Percentiles rank a stretch among this genome's conserved stretches.
Conservation (phyloP, 2,113 vertebrate genomes). For the Lates calcarifer region DNA sequence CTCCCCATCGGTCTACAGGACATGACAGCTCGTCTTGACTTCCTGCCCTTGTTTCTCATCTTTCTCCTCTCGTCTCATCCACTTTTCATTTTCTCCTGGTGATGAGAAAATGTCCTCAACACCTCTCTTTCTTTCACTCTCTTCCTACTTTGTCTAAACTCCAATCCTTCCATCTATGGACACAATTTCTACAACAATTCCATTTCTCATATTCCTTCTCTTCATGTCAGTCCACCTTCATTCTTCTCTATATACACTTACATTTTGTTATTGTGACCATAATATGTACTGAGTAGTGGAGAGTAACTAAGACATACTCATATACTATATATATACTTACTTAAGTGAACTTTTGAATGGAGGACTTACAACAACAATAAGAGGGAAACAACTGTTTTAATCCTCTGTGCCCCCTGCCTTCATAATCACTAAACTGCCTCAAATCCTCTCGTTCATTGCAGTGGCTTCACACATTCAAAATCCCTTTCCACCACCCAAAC, state of each 20-base stretch:
- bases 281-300: too few species aligned
- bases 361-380: slow-evolving; percentile 5
- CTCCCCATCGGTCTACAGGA: slow-evolving; percentile 56
- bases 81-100: slow-evolving; percentile 31
- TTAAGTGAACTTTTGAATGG: not conserved
- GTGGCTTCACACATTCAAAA: slow-evolving; percentile 4
- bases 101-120: slow-evolving; percentile 34
- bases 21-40: slow-evolving; percentile 61
- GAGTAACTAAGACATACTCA: too few species aligned
- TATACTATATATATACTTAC: too few species aligned
- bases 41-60: slow-evolving; percentile 50
- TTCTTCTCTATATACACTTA: too few species aligned
- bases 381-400: slow-evolving; percentile 37
- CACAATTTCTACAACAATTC: not conserved
- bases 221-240: not conserved
- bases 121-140: not conserved
- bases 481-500: slow-evolving; percentile 40
- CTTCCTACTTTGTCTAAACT: slow-evolving; percentile 3
- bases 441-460: slow-evolving; percentile 39
- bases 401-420: slow-evolving; percentile 31
- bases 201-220: too few species aligned
- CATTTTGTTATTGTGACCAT: too few species aligned
- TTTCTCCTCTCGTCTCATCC: slow-evolving; percentile 21
- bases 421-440: slow-evolving; percentile 39
- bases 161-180: not conserved